Percentiles rank a stretch among this genome's conserved stretches.
Conservation (phyloP, 1,140 invertebrate genomes). For the Drosophila sucinea region DNA sequence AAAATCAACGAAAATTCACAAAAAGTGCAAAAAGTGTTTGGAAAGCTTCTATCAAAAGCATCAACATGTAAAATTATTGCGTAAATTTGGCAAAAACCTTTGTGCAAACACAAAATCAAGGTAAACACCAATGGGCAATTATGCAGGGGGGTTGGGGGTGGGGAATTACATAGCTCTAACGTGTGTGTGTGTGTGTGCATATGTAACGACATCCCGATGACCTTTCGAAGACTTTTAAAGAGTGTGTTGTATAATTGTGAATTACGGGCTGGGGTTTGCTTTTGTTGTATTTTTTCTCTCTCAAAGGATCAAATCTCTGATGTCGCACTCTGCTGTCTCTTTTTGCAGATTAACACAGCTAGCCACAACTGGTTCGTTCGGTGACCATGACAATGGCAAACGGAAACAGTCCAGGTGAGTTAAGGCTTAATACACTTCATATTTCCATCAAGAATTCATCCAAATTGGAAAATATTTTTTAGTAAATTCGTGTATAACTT, state of each 20-base stretch:
- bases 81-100: slow-evolving; percentile 66
- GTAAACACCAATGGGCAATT: slow-evolving; percentile 13
- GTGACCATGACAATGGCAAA: slow-evolving; percentile 51
- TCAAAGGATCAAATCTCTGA: not conserved
- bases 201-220: too few relatives aligned
- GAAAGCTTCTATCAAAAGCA: slow-evolving; percentile 61
- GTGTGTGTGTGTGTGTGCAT: slow-evolving; percentile 1
- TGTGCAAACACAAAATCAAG: slow-evolving; percentile 63
- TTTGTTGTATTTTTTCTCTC: not conserved
- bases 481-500: too few relatives aligned
- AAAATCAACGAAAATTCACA: slow-evolving; percentile 61
- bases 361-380: slow-evolving; percentile 46
- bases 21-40: slow-evolving; percentile 67
- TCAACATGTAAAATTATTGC: slow-evolving; percentile 66
- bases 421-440: not conserved
- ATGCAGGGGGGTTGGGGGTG: slow-evolving; percentile 14
- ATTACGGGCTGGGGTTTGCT: slow-evolving; percentile 33
- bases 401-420: slow-evolving; percentile 55
- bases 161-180: not conserved
- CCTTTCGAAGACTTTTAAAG: too few relatives aligned
- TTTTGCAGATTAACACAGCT: slow-evolving; percentile 54
- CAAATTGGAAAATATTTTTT: too few relatives aligned
- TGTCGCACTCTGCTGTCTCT: not conserved
- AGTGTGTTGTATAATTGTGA: slow-evolving; percentile 47
- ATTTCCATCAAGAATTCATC: too few relatives aligned